Evolutionary conservation across 2,797 vertebrate genomes (phyloP).

Genomic region (Lutjanus campechanus): DNA sequence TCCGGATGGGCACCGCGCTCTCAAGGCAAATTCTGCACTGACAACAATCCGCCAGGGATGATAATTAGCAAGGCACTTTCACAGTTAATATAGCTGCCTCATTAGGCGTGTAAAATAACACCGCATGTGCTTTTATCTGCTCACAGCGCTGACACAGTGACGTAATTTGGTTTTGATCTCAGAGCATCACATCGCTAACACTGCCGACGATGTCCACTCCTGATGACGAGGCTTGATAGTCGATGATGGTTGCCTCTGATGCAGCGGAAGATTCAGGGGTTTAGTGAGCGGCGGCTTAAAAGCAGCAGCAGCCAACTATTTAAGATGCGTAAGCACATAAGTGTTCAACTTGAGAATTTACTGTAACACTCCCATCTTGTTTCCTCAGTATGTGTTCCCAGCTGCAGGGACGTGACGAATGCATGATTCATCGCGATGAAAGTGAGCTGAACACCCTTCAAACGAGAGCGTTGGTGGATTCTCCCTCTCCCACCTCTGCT

Average conservation of each 20-base stretch:
- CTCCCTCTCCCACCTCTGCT: slow-evolving; percentile 30
- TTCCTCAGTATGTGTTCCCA: slow-evolving; percentile 18
- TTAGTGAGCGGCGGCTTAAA: not conserved
- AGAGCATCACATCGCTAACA: not conserved
- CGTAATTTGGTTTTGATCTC: slow-evolving; percentile 56
- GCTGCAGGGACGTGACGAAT: slow-evolving; percentile 38
- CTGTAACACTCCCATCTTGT: slow-evolving; percentile 10
- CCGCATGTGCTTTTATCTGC: slow-evolving; percentile 53
- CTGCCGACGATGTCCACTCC: not conserved
- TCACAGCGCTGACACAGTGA: slow-evolving; percentile 36
- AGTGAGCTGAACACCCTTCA: slow-evolving; percentile 44
- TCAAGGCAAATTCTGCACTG: slow-evolving; percentile 48
- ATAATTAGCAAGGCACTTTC: slow-evolving; percentile 65
- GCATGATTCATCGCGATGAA: slow-evolving; percentile 56
- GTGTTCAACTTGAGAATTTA: slow-evolving; percentile 2
- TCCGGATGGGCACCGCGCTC: slow-evolving; percentile 32
- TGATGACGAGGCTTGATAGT: not conserved
- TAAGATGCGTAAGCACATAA: not conserved
- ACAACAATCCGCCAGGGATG: slow-evolving; percentile 55
- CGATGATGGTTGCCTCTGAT: slow-evolving; percentile 14
- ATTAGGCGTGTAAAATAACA: slow-evolving; percentile 57
- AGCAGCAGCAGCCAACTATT: slow-evolving; percentile 16
- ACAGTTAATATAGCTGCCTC: slow-evolving; percentile 49
- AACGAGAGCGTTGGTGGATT: slow-evolving; percentile 34
- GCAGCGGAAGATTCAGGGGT: not conserved